A percentile compares a stretch with the other conserved stretches of the same genome.
These are phyloP conservation scores for Cnemophilus loriae DNA, from an alignment of 2,113 vertebrate genomes.

Conservation along the genomic window DNA sequence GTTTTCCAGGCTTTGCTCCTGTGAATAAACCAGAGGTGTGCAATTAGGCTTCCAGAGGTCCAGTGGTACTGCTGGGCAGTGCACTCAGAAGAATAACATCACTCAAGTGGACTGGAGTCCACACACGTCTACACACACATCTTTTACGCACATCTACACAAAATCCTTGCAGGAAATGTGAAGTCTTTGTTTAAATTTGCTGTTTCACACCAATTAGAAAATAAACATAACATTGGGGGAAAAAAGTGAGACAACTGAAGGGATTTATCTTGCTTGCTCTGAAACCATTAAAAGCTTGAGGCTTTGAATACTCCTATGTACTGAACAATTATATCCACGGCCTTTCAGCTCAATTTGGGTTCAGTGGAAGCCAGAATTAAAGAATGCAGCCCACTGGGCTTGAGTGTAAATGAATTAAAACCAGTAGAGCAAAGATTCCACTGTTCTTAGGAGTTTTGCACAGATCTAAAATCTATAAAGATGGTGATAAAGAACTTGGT, in stretches of 20 bases:
- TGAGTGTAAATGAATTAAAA: background rate
- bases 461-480: background rate
- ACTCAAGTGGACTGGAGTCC: background rate
- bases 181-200: background rate
- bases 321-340: background rate
- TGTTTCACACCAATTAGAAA: background rate
- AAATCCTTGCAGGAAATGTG: background rate
- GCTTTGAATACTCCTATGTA: background rate
- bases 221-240: background rate
- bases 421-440: background rate
- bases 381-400: background rate
- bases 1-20: background rate
- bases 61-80: rapidly evolving
- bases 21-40: background rate
- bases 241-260: background rate
- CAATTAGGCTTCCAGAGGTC: background rate
- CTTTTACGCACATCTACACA: background rate
- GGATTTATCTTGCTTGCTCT: background rate
- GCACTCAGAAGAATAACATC: background rate
- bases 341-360: background rate
- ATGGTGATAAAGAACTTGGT: background rate
- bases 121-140: too few species aligned
- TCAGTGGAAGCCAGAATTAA: background rate
- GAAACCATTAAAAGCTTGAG: background rate
- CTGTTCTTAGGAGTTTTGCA: background rate